phyloP scores from a whole-genome alignment of 92 coral and sea anemone species.

The Virgularia gustaviana region DNA sequence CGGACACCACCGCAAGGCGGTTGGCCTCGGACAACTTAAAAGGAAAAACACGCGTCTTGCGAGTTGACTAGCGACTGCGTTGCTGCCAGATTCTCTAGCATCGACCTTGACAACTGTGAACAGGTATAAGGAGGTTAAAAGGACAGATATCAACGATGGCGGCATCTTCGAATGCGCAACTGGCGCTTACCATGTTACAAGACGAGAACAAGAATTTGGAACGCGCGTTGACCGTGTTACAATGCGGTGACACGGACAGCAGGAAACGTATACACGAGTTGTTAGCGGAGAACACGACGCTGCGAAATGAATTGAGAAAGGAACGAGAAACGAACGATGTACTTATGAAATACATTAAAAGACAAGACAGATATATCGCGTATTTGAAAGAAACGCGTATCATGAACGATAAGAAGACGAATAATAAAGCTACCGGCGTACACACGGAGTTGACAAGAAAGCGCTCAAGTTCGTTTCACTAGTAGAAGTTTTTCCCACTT shows the following conservation, averaged over 20 bases:
- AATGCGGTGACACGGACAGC: conserved; percentile 27
- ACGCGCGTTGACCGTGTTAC: conserved; percentile 9
- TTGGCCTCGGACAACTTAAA: too few species aligned
- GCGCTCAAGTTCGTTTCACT: conserved; percentile 20
- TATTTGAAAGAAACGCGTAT: conserved; percentile 23
- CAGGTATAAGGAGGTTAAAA: too few species aligned
- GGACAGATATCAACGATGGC: too few species aligned
- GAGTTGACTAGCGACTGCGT: too few species aligned
- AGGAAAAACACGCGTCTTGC: too few species aligned
- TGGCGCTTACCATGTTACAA: conserved; percentile 27
- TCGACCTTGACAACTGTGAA: too few species aligned
- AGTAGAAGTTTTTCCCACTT: too few species aligned
- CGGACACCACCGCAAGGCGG: too few species aligned
- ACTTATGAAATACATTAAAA: conserved; percentile 25
- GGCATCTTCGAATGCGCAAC: background rate
- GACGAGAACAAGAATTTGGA: conserved; percentile 32
- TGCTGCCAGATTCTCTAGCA: too few species aligned
- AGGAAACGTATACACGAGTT: background rate
- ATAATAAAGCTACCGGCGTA: background rate
- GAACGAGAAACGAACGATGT: conserved; percentile 37
- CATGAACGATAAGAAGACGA: background rate
- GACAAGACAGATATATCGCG: conserved; percentile 33
- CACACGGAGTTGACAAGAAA: conserved; percentile 6
- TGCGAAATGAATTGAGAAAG: conserved; percentile 8
- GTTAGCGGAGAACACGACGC: conserved; percentile 4